Evolutionary conservation across 2,113 vertebrate genomes (phyloP).

Genomic region (Mungos mungo): DNA sequence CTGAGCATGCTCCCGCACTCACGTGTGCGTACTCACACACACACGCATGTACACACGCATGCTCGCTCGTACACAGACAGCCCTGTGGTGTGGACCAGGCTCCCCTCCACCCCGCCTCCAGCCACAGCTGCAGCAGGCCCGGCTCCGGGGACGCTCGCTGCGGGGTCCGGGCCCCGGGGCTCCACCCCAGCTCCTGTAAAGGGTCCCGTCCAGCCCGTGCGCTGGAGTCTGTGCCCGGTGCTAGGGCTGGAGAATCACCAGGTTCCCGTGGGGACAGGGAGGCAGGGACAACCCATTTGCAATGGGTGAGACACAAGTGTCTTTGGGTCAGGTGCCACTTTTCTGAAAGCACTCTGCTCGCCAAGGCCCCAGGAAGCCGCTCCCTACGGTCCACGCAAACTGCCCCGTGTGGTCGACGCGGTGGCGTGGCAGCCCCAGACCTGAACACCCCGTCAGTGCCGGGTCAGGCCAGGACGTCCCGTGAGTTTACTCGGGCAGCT

Average conservation of each 20-base stretch:
- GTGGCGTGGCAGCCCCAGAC: not conserved
- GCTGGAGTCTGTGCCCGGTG: rapidly evolving
- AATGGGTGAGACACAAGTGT: not conserved
- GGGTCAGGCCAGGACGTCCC: not conserved
- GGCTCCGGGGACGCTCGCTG: not conserved
- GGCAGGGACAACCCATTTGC: not conserved
- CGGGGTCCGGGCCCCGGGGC: not conserved
- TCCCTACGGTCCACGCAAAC: not conserved
- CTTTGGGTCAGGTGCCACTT: not conserved
- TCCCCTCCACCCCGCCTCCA: not conserved
- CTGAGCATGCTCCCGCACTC: no score
- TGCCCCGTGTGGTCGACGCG: not conserved
- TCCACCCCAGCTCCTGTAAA: not conserved
- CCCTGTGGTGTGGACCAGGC: no score
- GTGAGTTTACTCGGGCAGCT: not conserved
- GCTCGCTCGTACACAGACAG: not conserved
- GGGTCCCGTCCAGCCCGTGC: not conserved
- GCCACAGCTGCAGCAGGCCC: not conserved
- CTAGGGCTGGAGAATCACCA: no score
- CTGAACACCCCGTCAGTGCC: not conserved
- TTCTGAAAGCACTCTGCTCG: not conserved
- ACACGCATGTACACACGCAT: rapidly evolving
- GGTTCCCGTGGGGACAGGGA: not conserved
- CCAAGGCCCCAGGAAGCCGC: not conserved
- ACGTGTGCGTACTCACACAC: rapidly evolving